Percentiles rank a stretch among this genome's conserved stretches.
Evolutionary conservation across 2,888 invertebrate species (phyloP).

Genomic region (Eupithecia inturbata): DNA sequence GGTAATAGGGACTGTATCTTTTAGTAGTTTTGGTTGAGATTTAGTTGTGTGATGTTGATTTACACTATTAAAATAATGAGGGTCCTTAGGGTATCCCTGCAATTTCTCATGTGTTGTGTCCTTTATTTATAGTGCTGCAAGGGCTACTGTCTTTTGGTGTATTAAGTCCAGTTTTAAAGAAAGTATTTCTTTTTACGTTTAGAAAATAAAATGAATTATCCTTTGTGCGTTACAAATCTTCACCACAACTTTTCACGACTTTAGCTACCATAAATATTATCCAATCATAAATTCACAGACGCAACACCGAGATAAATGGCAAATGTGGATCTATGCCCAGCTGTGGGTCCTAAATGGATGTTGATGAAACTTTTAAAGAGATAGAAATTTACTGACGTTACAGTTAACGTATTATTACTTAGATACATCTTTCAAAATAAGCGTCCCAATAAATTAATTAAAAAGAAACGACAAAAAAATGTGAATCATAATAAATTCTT

Average conservation of each 20-base stretch:
- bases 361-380: not conserved
- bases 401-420: not conserved
- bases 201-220: not conserved
- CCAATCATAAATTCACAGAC: not conserved
- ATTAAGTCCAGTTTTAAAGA: conserved; percentile 50
- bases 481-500: not conserved
- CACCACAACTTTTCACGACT: not conserved
- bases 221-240: not conserved
- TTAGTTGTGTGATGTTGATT: conserved; percentile 50
- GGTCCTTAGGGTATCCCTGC: conserved; percentile 74
- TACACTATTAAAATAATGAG: conserved; percentile 80
- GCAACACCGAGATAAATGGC: not conserved
- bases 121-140: conserved; percentile 75
- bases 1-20: conserved; percentile 47
- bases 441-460: not conserved
- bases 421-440: not conserved
- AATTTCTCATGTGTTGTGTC: conserved; percentile 77
- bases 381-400: too few species aligned
- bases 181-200: not conserved
- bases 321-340: not conserved
- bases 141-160: conserved; percentile 67
- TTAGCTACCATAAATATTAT: not conserved
- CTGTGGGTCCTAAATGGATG: not conserved
- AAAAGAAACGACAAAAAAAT: not conserved
- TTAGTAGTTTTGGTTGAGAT: conserved; percentile 46